Evolutionary conservation across 2,888 invertebrate genomes (phyloP), one percentile per base, ranked within the genome.

Genomic region (Hedychridium roseum): DNA sequence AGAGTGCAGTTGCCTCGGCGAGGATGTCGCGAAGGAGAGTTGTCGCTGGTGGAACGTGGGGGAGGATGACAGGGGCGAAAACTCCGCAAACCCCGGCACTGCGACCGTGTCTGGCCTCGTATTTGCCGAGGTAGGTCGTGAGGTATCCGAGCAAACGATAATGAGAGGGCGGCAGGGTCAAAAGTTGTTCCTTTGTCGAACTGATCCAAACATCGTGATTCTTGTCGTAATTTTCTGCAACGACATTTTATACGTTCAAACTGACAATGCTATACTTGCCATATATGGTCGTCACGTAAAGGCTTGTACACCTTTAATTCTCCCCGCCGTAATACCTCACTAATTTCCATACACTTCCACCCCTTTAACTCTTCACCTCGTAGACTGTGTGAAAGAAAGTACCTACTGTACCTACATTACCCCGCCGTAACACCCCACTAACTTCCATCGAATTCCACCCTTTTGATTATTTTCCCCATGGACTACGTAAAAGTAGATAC

Each of bases 1-100:
- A 79, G 35, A 79, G 64, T 32, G 61, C 57, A 17, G 61, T 30
- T 3, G 76, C 76, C 23, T 76, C 77, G 38, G 60, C 67, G 34
- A 78, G 68, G 32, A 79, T 71, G 43, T 79, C 78, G 9, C 73
- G 69, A 31, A 79, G 70, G 15, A 79, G 67, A 15, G 69, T 71
- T 17, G 77, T 77, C 37, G 76, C 77, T 6, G 78, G 76, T 40
- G 78, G 76, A 32, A 78, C 72, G 52, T 77, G 77, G n/a, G 78
- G 78, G 37, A 79, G 53, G 41, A 79, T 71, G 39, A 79, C 70
- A 7, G 78, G 78, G 3, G 78, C 78, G 53, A 79, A 78, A 20
- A 75, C 74, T 17, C 71, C 71, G 49, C 74, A 71, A 28, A 78
- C 70, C 2, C 78, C 78, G 34, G 72, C 70, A 52, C 71, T 64